Evolutionary conservation across 1,140 invertebrate genomes (phyloP).

Genomic region (Caerostris darwini): DNA sequence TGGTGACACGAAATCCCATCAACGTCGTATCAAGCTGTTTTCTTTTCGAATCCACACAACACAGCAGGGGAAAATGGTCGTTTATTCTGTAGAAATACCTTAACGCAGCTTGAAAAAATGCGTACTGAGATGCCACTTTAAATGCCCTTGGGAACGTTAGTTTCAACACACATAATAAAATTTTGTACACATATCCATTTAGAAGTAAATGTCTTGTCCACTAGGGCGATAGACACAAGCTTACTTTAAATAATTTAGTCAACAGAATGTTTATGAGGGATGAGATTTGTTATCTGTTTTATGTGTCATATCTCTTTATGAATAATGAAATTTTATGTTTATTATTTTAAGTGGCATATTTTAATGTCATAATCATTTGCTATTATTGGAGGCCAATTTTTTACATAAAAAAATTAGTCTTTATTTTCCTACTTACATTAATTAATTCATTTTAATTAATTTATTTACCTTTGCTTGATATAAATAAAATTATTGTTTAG

Average conservation of each 20-base stretch:
- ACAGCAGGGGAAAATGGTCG: not conserved
- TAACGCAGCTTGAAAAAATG: conserved; percentile 32
- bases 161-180: not conserved
- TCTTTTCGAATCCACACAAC: not conserved
- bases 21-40: conserved; percentile 67
- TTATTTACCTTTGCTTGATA: not conserved
- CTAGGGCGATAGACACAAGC: not conserved
- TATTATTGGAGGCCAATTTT: too few species aligned
- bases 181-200: not conserved
- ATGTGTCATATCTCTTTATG: not conserved
- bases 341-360: not conserved
- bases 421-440: not conserved
- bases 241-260: conserved; percentile 25
- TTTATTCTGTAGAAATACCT: conserved; percentile 18
- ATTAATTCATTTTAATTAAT: not conserved
- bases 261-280: not conserved
- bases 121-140: conserved; percentile 9
- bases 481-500: not conserved
- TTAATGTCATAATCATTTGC: too few species aligned
- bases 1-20: conserved; percentile 55
- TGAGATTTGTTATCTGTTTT: not conserved
- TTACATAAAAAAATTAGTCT: not conserved
- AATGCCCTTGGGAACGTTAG: not conserved
- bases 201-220: not conserved
- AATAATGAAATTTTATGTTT: not conserved